A percentile compares a stretch with the other conserved stretches of the same genome.
These are phyloP conservation scores for Globodera ellingtonae DNA, from an alignment of 1,140 invertebrate species.

Conservation along the genomic window DNA sequence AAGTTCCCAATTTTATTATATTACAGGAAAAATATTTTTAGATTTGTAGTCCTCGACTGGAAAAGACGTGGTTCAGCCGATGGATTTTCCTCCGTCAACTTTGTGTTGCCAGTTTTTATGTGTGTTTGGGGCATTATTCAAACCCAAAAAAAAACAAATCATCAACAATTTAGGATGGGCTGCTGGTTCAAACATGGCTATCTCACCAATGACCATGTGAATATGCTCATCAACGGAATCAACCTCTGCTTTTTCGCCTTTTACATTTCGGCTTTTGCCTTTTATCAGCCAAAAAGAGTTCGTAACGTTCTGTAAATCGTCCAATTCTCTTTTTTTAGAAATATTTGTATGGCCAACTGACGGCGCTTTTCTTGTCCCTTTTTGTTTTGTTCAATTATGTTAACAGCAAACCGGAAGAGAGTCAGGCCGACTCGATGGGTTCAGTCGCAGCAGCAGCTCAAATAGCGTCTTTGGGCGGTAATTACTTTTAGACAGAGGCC, in stretches of 20 bases:
- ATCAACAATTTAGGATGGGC: conserved; percentile 39
- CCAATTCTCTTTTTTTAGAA: conserved; percentile 47
- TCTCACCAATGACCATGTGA: conserved; percentile 58
- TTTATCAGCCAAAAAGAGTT: conserved; percentile 64
- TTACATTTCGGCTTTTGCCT: conserved; percentile 58
- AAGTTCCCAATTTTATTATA: conserved; percentile 23
- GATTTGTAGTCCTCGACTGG: conserved; percentile 54
- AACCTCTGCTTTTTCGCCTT: conserved; percentile 58
- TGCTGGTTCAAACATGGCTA: conserved; percentile 59
- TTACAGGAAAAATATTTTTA: conserved; percentile 1
- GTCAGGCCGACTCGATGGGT: conserved; percentile 55
- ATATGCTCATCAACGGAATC: conserved; percentile 58
- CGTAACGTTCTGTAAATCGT: conserved; percentile 8
- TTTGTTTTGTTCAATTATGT: conserved; percentile 56
- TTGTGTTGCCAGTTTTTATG: conserved; percentile 63
- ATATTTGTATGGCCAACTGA: conserved; percentile 56
- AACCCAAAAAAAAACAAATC: conserved; percentile 24
- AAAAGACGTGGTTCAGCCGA: conserved; percentile 58
- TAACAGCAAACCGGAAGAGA: conserved; percentile 41
- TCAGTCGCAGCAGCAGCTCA: conserved; percentile 60
- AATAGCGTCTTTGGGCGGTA: conserved; percentile 51
- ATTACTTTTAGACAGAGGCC: neutral
- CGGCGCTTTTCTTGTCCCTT: conserved; percentile 34
- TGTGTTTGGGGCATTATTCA: conserved; percentile 40
- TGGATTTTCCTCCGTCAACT: conserved; percentile 63